phyloP scores from a whole-genome alignment of 2,888 invertebrate species.

The Geotrupes spiniger region DNA sequence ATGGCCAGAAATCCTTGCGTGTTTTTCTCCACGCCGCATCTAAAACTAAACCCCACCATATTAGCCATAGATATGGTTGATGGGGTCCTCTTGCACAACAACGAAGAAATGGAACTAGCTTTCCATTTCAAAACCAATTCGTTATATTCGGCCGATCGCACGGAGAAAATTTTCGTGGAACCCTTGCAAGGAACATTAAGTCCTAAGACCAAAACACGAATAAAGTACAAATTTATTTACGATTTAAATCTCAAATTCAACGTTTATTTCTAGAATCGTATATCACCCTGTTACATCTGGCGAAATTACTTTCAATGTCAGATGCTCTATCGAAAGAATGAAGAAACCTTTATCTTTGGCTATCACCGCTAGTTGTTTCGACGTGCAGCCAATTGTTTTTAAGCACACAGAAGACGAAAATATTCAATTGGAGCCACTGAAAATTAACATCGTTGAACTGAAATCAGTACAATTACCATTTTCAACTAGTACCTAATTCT shows the following conservation, averaged over 20 bases:
- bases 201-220: conserved; percentile 51
- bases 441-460: conserved; percentile 45
- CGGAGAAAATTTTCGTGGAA: conserved; percentile 53
- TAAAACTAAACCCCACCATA: conserved; percentile 61
- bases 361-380: conserved; percentile 55
- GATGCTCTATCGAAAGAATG: conserved; percentile 55
- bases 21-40: conserved; percentile 57
- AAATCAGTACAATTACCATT: conserved; percentile 41
- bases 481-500: conserved; percentile 12
- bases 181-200: conserved; percentile 54
- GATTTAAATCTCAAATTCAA: conserved; percentile 1
- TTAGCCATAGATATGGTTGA: conserved; percentile 55
- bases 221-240: conserved; percentile 53
- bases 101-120: conserved; percentile 53
- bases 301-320: conserved; percentile 56
- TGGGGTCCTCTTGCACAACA: conserved; percentile 53
- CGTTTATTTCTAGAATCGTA: conserved; percentile 48
- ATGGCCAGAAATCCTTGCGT: conserved; percentile 63
- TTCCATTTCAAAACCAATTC: conserved; percentile 58
- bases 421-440: conserved; percentile 34
- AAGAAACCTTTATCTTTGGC: conserved; percentile 53
- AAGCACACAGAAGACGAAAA: conserved; percentile 42
- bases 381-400: conserved; percentile 54
- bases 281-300: conserved; percentile 57
- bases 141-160: conserved; percentile 55